phyloP scores from a whole-genome alignment of 2,888 invertebrate species.

The Philhelius pedissequus region DNA sequence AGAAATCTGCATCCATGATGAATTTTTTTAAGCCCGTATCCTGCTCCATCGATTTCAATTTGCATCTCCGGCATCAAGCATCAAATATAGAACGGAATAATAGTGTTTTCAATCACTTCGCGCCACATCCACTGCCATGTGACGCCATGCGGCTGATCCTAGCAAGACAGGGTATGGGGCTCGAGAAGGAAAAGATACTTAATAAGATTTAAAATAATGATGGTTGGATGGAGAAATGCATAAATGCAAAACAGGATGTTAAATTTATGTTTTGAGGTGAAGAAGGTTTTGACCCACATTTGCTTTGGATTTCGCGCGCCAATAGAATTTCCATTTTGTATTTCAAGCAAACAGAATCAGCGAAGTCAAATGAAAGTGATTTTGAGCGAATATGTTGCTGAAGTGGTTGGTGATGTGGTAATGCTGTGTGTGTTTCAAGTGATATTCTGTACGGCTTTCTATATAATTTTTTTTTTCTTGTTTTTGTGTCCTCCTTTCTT shows the following conservation, averaged over 20 bases:
- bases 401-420: neutral
- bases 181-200: neutral
- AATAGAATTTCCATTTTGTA: slow-evolving; percentile 1
- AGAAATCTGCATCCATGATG: slow-evolving; percentile 14
- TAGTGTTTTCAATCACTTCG: slow-evolving; percentile 22
- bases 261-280: slow-evolving; percentile 63
- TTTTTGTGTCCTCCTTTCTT: slow-evolving; percentile 46
- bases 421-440: neutral
- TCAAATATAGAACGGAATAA: slow-evolving; percentile 56
- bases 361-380: slow-evolving; percentile 2
- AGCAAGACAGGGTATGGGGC: neutral
- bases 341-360: neutral
- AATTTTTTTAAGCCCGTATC: slow-evolving; percentile 15
- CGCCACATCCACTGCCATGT: neutral
- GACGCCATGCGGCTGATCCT: neutral
- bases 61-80: slow-evolving; percentile 28
- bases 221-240: slow-evolving; percentile 7
- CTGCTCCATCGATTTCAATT: neutral
- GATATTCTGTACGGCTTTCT: slow-evolving; percentile 70
- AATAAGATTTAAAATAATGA: slow-evolving; percentile 50
- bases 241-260: slow-evolving; percentile 36
- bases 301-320: neutral
- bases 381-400: neutral
- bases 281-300: slow-evolving; percentile 63
- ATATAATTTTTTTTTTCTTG: slow-evolving; percentile 75